Conservation (phyloP, 1,140 invertebrate genomes). For the Schlechtendalia chinensis region DNA sequence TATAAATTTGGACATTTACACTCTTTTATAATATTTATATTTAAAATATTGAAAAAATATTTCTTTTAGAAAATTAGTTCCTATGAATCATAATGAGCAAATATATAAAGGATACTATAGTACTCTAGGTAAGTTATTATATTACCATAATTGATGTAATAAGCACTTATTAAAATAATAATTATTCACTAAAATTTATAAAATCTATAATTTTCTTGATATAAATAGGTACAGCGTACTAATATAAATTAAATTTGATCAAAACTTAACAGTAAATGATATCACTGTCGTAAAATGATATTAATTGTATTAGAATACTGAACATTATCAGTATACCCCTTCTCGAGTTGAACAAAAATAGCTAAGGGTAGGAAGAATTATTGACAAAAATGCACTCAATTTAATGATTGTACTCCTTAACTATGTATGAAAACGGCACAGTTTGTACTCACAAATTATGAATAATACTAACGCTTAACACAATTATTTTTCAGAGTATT, state of each 20-base stretch:
- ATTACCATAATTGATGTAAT: background rate
- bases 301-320: background rate
- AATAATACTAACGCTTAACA: background rate
- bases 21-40: too few relatives aligned
- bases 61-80: too few relatives aligned
- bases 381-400: background rate
- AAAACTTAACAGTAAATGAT: background rate
- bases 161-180: background rate
- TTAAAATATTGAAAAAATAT: too few relatives aligned
- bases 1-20: too few relatives aligned
- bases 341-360: background rate
- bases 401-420: background rate
- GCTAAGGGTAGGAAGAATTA: background rate
- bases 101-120: background rate
- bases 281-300: background rate
- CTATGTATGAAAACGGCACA: background rate
- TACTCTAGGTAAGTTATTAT: background rate
- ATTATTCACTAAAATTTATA: background rate
- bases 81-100: too few relatives aligned
- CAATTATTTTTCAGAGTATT: background rate
- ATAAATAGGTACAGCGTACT: background rate
- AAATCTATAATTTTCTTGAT: background rate
- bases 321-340: background rate
- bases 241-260: too few relatives aligned
- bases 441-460: background rate